Base-by-base conservation (phyloP, 2,113 vertebrate genomes). In the Albula glossodonta region DNA sequence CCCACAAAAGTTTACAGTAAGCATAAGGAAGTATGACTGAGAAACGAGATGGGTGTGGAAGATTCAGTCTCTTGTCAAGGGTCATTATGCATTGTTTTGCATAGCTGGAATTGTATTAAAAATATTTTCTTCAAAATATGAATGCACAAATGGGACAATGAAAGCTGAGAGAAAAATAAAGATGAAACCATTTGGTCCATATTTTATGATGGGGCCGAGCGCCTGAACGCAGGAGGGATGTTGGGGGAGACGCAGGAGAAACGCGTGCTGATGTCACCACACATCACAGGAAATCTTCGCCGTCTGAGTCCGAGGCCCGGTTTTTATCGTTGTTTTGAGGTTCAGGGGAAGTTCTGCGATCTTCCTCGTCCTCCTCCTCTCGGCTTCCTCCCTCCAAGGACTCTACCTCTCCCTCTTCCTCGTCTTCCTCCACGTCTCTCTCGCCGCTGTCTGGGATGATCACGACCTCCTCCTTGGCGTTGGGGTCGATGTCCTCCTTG, bases 401-500 rank as follows among this genome's bases (percentile, higher is more conserved):
- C 86, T 88, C 91, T 0, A 86, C 91, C 41, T 92, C 90, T 89
- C 89, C 83, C 41, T 93, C 89, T 83, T 91, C 90, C 86, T 92
- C 94, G 87, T 93, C 85, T 0, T 90, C 91, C 81, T 93, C 94
- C 80, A 88, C 92, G 85, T 94, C 93, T 52, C 86, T 90, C 70
- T 94, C 94, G 81, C 93, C 91, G 4, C 92, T 92, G 79, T 95
- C 95, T 0, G 95, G 96, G 87, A 96, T 96, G 31, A 97, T 94
- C 87, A 96, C 93, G 86, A 95, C 95, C 89, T 96, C 95, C n/a
- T 95, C 95, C 87, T 95, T 87, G 52, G 81, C 95, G 0, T 94
- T 94, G 3, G 96, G 95, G 86, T 95, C 93, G 86, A 95, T 94
- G 25, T 91, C 94, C 86, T 97, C 95, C 83, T 96, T 96, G 90